Conservation (phyloP, 2,113 vertebrate genomes). For the Illadopsis cleaveri region DNA sequence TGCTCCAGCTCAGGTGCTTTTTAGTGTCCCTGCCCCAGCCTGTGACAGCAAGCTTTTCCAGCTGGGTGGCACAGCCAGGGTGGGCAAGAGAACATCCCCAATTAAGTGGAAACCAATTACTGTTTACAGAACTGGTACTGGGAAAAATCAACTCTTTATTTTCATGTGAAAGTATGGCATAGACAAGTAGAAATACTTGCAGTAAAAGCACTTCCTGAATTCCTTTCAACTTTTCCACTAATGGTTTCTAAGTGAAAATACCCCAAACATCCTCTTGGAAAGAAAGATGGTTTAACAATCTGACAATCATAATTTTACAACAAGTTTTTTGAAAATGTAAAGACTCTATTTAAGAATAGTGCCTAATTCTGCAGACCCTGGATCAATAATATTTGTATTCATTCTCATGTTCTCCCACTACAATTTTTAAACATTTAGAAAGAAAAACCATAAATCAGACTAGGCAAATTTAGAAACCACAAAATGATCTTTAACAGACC, state of each 20-base stretch:
- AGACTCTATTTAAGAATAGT: background rate
- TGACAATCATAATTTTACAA: background rate
- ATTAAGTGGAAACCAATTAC: background rate
- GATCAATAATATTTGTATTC: background rate
- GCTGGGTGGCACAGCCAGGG: background rate
- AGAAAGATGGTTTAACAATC: background rate
- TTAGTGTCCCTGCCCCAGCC: background rate
- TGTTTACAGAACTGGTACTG: background rate
- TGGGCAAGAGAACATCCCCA: background rate
- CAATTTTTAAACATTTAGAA: constrained; percentile 14
- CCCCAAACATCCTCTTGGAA: background rate
- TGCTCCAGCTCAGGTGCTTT: background rate
- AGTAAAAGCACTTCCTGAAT: background rate
- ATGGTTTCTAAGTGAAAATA: background rate
- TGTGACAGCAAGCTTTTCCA: background rate
- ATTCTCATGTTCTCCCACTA: constrained; percentile 26
- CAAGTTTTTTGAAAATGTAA: background rate
- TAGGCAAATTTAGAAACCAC: constrained; percentile 23
- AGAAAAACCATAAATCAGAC: background rate
- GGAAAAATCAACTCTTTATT: background rate
- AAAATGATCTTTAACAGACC: background rate
- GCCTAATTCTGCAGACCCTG: background rate
- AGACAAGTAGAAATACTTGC: background rate
- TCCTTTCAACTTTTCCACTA: background rate
- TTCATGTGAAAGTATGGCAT: background rate